A percentile compares a stretch with the other conserved stretches of the same genome.
phyloP scores from a whole-genome alignment of 92 coral and sea anemone genomes.

The Paragorgia papillata region DNA sequence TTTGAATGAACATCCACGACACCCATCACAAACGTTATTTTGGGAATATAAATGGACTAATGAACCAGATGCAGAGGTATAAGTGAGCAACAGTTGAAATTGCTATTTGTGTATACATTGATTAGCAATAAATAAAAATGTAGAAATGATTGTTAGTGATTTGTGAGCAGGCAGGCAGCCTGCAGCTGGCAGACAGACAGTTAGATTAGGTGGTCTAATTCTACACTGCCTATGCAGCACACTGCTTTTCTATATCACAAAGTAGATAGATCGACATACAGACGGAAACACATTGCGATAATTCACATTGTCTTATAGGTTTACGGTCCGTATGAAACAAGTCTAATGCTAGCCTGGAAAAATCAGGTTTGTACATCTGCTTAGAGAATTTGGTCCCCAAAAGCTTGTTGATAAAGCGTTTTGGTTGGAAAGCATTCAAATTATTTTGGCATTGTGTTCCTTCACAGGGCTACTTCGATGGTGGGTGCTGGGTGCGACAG shows the following conservation, averaged over 20 bases:
- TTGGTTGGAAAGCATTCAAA: background rate
- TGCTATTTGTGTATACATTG: background rate
- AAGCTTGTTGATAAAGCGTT: too few relatives aligned
- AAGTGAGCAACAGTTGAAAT: background rate
- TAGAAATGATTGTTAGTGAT: background rate
- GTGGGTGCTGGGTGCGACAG: constrained; percentile 96
- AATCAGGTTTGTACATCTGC: constrained; percentile 75
- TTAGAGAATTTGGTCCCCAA: too few relatives aligned
- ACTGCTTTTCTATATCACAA: too few relatives aligned
- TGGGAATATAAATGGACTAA: constrained; percentile 96
- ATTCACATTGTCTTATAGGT: constrained; percentile 76
- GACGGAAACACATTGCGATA: background rate
- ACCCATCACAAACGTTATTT: constrained; percentile 67
- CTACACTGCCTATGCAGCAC: too few relatives aligned
- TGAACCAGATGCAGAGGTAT: constrained; percentile 78
- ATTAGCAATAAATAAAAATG: background rate
- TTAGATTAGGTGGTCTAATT: too few relatives aligned
- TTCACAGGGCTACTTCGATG: constrained; percentile 85
- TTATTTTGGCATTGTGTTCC: too few relatives aligned
- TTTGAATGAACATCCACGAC: background rate
- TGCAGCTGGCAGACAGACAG: too few relatives aligned
- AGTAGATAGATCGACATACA: background rate
- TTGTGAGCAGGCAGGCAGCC: too few relatives aligned
- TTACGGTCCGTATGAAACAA: constrained; percentile 96
- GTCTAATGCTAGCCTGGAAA: constrained; percentile 89